phyloP scores from a whole-genome alignment of 2,113 vertebrate species.

The Nyctibius bracteatus region DNA sequence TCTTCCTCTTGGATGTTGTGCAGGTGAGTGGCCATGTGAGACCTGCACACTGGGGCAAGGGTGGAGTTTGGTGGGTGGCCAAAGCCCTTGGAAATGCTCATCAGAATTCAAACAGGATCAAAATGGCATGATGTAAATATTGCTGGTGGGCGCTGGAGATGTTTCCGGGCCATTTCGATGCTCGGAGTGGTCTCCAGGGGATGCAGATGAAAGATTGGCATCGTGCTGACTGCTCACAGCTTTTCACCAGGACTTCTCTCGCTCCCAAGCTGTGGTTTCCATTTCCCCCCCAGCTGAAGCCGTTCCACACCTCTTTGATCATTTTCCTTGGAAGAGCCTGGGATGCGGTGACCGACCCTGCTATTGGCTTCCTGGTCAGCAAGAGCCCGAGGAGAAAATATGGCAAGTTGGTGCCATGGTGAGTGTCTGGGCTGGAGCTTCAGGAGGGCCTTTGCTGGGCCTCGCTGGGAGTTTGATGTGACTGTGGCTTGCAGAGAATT shows the following conservation, averaged over 20 bases:
- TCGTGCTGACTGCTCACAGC: not conserved
- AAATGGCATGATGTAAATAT: not conserved
- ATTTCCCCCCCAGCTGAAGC: slow-evolving; percentile 56
- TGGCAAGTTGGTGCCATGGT: slow-evolving; percentile 73
- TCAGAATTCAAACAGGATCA: not conserved
- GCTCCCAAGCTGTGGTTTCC: not conserved
- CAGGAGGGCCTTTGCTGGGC: not conserved
- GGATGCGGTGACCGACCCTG: slow-evolving; percentile 75
- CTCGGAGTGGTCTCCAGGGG: not conserved
- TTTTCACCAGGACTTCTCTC: not conserved
- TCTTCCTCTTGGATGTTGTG: slow-evolving; percentile 77
- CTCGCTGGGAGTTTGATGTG: not conserved
- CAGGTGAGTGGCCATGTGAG: slow-evolving; percentile 49
- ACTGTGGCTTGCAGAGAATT: not conserved
- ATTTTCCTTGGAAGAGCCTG: slow-evolving; percentile 73
- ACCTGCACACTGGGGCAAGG: not conserved
- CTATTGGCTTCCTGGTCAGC: slow-evolving; percentile 75
- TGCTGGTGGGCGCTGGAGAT: not conserved
- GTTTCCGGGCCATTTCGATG: not conserved
- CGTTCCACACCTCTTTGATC: slow-evolving; percentile 69
- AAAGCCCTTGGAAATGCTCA: not conserved
- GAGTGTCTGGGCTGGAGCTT: not conserved
- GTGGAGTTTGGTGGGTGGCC: not conserved
- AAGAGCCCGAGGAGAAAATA: slow-evolving; percentile 63
- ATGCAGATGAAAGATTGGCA: not conserved